Conservation (phyloP, 1,140 invertebrate genomes). For the Planococcus citri region DNA sequence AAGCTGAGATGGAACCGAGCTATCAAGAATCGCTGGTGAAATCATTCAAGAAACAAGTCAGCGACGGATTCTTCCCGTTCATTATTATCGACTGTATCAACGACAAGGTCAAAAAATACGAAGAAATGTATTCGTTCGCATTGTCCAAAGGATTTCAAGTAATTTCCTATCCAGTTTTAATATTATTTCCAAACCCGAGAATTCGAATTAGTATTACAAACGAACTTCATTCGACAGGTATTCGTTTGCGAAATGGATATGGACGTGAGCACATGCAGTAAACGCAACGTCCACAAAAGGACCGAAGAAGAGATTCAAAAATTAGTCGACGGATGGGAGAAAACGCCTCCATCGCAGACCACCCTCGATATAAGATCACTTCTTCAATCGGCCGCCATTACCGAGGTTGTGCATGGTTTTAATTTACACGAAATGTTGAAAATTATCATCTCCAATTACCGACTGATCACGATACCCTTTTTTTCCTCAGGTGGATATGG, state of each 20-base stretch:
- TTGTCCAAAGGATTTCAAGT: slow-evolving; percentile 83
- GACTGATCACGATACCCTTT: too few species aligned
- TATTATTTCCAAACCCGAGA: not conserved
- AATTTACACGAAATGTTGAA: too few species aligned
- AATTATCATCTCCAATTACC: too few species aligned
- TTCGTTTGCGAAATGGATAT: slow-evolving; percentile 79
- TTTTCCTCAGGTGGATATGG: too few species aligned
- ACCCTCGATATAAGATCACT: slow-evolving; percentile 64
- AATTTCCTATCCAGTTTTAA: too few species aligned
- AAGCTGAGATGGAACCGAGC: slow-evolving; percentile 63
- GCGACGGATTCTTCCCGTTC: slow-evolving; percentile 83
- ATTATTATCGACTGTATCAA: slow-evolving; percentile 83
- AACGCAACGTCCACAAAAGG: slow-evolving; percentile 73
- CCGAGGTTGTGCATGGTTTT: too few species aligned
- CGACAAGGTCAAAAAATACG: slow-evolving; percentile 65
- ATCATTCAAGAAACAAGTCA: slow-evolving; percentile 82
- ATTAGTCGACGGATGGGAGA: slow-evolving; percentile 62
- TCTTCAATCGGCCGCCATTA: slow-evolving; percentile 62
- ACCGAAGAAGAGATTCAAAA: slow-evolving; percentile 63
- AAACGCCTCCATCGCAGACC: slow-evolving; percentile 52
- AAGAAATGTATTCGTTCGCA: slow-evolving; percentile 77
- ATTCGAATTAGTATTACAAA: not conserved
- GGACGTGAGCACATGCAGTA: slow-evolving; percentile 59
- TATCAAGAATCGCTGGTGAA: slow-evolving; percentile 74
- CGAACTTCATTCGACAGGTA: slow-evolving; percentile 45